Percentiles rank a stretch among this genome's conserved stretches.
These are phyloP conservation scores for Zeuzera pyrina DNA, from an alignment of 2,888 invertebrate species.

Conservation along the genomic window DNA sequence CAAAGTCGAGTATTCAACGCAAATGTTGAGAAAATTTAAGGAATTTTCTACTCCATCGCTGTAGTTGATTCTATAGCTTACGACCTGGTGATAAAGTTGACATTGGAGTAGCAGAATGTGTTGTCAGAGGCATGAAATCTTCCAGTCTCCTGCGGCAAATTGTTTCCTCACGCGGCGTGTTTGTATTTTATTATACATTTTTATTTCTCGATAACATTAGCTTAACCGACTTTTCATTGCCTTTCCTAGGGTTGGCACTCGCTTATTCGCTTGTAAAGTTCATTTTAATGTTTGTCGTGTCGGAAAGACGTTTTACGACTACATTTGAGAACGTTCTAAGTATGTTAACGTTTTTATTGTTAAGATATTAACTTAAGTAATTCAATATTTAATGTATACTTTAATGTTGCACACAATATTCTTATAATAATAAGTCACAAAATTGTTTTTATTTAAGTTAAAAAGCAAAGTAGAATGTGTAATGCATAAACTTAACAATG, in stretches of 20 bases:
- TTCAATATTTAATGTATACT: too few relatives aligned
- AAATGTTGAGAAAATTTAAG: slow-evolving; percentile 47
- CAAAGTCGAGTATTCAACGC: slow-evolving; percentile 27
- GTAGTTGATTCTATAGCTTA: slow-evolving; percentile 35
- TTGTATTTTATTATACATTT: slow-evolving; percentile 74
- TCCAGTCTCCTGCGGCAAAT: slow-evolving; percentile 71
- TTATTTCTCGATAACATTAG: slow-evolving; percentile 74
- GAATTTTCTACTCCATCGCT: slow-evolving; percentile 47
- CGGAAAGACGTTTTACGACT: slow-evolving; percentile 26
- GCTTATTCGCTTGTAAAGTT: slow-evolving; percentile 20
- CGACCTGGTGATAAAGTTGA: slow-evolving; percentile 23
- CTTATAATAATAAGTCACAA: too few relatives aligned
- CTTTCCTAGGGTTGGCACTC: slow-evolving; percentile 59
- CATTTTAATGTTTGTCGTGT: slow-evolving; percentile 13
- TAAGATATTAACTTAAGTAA: too few relatives aligned
- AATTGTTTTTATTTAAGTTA: too few relatives aligned
- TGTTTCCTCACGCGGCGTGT: slow-evolving; percentile 71
- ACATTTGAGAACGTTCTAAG: too few relatives aligned
- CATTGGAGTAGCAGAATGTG: slow-evolving; percentile 20
- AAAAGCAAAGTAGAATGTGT: too few relatives aligned
- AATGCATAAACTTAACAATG: too few relatives aligned
- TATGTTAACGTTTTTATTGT: too few relatives aligned
- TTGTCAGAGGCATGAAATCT: slow-evolving; percentile 59
- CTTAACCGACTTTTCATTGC: slow-evolving; percentile 74
- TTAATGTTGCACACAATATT: too few relatives aligned